phyloP scores from a whole-genome alignment of 2,113 vertebrate genomes.

The Ceuthmochares aereus region DNA sequence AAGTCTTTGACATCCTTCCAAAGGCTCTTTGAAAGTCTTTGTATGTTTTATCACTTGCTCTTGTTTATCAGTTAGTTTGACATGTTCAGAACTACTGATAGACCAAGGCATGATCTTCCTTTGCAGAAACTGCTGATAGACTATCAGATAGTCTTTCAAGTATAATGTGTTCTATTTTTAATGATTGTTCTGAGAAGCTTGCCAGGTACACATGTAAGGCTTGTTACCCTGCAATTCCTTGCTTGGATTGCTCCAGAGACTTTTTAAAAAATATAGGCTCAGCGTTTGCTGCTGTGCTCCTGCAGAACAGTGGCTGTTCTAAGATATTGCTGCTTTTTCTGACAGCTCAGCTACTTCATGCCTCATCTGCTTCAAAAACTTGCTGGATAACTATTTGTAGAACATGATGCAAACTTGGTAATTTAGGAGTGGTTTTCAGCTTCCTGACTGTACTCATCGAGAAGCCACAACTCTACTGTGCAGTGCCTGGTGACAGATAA shows the following conservation, averaged over 20 bases:
- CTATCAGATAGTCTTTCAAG: constrained; percentile 27
- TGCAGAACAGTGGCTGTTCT: neutral
- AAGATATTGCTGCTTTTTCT: constrained; percentile 19
- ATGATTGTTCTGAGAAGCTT: constrained; percentile 18
- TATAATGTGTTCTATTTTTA: constrained; percentile 55
- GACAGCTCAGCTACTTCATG: constrained; percentile 31
- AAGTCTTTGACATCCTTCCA: neutral
- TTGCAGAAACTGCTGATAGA: constrained; percentile 52
- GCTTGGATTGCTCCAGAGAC: neutral
- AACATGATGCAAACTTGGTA: constrained; percentile 55
- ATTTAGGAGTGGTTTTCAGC: constrained; percentile 62
- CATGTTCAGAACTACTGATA: constrained; percentile 26
- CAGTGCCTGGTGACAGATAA: constrained; percentile 48
- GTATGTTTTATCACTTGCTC: neutral
- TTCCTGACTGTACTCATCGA: constrained; percentile 49
- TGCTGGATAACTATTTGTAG: constrained; percentile 58
- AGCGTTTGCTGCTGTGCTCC: neutral
- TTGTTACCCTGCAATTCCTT: neutral
- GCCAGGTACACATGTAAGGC: constrained; percentile 36
- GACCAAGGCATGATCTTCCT: constrained; percentile 2
- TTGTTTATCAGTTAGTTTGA: constrained; percentile 33
- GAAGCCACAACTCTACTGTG: constrained; percentile 28
- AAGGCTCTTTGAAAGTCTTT: neutral
- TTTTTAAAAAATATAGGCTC: neutral
- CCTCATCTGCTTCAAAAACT: constrained; percentile 41